phyloP scores from a whole-genome alignment of 1,140 invertebrate genomes.

The Anadara kagoshimensis region DNA sequence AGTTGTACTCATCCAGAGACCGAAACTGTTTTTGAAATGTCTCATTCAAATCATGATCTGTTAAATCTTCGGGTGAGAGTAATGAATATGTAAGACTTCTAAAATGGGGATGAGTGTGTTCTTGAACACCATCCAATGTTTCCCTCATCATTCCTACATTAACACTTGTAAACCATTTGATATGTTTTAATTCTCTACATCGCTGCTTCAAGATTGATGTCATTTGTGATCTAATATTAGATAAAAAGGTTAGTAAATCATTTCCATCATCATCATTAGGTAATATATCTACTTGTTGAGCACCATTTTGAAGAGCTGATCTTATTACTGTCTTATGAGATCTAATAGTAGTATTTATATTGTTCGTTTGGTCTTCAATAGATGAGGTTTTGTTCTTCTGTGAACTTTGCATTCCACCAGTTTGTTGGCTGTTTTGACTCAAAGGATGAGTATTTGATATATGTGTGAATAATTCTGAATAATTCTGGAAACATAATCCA shows the following conservation, averaged over 20 bases:
- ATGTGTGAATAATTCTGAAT: no score
- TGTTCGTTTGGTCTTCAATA: no score
- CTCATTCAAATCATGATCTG: neutral
- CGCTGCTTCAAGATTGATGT: neutral
- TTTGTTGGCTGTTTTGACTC: no score
- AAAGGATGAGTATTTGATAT: no score
- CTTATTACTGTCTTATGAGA: no score
- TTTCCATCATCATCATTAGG: constrained; percentile 2
- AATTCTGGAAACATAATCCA: no score
- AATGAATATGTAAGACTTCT: neutral
- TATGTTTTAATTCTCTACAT: neutral
- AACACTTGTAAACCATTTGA: neutral
- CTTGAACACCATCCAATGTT: neutral
- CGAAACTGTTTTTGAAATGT: neutral
- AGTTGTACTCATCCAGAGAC: neutral
- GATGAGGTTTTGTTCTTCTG: no score
- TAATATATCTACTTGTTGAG: neutral
- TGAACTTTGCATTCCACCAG: no score
- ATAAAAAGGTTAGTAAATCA: constrained; percentile 13
- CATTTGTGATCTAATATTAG: neutral
- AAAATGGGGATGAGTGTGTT: constrained; percentile 1
- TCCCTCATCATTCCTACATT: neutral
- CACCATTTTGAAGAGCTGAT: neutral
- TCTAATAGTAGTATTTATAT: no score
- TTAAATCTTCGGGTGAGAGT: neutral